Conservation (phyloP, 1,140 invertebrate genomes). For the Acromyrmex heyeri region DNA sequence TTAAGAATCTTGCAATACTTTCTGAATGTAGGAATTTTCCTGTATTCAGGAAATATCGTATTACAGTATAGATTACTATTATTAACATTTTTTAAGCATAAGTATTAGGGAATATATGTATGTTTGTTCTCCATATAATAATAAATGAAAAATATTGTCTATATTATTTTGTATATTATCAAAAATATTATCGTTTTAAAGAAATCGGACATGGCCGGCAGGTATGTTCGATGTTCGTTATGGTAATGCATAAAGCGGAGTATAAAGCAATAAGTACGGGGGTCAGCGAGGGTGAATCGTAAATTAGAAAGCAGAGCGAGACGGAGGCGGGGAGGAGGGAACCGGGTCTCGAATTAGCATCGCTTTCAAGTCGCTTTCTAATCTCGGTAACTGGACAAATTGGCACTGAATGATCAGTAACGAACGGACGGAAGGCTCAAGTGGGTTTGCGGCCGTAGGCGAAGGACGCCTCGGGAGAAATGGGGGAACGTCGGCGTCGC, state of each 20-base stretch:
- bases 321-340: slow-evolving; percentile 12
- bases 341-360: slow-evolving; percentile 78
- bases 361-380: slow-evolving; percentile 83
- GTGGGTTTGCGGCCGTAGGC: slow-evolving; percentile 69
- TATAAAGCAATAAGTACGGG: slow-evolving; percentile 71
- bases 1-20: not conserved
- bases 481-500: slow-evolving; percentile 53
- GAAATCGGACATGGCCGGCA: slow-evolving; percentile 34
- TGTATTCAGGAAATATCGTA: not conserved
- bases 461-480: slow-evolving; percentile 61
- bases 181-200: slow-evolving; percentile 19
- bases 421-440: slow-evolving; percentile 75
- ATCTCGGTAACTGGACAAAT: slow-evolving; percentile 81
- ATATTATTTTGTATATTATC: not conserved
- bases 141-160: not conserved
- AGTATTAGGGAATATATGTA: not conserved
- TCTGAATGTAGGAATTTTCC: not conserved
- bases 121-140: not conserved
- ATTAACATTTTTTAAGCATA: not conserved
- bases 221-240: slow-evolving; percentile 55
- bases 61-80: not conserved
- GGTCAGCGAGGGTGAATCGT: slow-evolving; percentile 74
- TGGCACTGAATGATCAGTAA: slow-evolving; percentile 80
- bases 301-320: slow-evolving; percentile 76
- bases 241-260: slow-evolving; percentile 71